Percentiles rank a stretch among this genome's conserved stretches.
phyloP scores from a whole-genome alignment of 2,888 invertebrate genomes.

The Alentia gelatinosa region DNA sequence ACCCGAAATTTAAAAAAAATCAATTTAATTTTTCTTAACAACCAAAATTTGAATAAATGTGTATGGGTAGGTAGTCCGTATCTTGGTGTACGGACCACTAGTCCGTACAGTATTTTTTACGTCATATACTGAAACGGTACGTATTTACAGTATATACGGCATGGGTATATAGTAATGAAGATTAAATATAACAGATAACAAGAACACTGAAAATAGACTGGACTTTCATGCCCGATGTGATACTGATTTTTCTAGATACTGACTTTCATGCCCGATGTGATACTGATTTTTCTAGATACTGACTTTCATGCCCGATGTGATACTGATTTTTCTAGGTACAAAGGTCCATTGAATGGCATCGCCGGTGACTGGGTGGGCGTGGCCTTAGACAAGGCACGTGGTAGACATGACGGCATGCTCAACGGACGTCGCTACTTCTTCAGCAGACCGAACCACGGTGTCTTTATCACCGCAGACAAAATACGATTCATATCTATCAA shows the following conservation, averaged over 20 bases:
- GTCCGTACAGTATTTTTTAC: too few relatives aligned
- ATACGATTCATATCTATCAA: conserved; percentile 75
- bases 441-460: conserved; percentile 72
- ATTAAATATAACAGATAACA: too few relatives aligned
- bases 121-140: too few relatives aligned
- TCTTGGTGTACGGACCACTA: too few relatives aligned
- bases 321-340: conserved; percentile 68
- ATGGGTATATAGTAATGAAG: too few relatives aligned
- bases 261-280: not conserved
- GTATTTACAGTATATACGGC: too few relatives aligned
- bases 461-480: conserved; percentile 76
- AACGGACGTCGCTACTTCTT: conserved; percentile 77
- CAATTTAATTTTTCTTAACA: too few relatives aligned
- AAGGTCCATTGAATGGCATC: conserved; percentile 74
- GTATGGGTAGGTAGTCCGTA: too few relatives aligned
- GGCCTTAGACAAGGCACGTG: conserved; percentile 74
- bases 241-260: not conserved
- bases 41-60: too few relatives aligned
- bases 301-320: too few relatives aligned
- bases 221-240: not conserved
- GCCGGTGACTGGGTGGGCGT: conserved; percentile 79
- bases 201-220: not conserved
- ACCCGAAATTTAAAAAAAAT: too few relatives aligned
- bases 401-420: conserved; percentile 76
- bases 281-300: not conserved